Evolutionary conservation across 2,797 vertebrate species (phyloP).

Genomic region (Odontamblyopus rebecca): DNA sequence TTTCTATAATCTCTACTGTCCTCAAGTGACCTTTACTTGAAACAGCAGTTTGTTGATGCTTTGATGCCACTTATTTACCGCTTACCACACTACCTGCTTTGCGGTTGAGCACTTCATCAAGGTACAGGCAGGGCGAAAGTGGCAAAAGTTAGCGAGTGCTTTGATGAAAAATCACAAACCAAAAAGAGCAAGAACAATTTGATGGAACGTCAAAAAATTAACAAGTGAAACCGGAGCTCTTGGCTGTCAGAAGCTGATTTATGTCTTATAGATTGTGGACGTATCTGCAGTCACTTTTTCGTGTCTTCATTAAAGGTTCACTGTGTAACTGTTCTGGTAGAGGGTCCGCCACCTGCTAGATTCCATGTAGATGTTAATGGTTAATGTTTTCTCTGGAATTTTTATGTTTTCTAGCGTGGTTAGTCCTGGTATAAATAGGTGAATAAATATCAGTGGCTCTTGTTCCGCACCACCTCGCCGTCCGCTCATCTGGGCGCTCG

Average conservation of each 20-base stretch:
- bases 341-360: too few relatives aligned
- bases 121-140: constrained; percentile 7
- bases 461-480: too few relatives aligned
- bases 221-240: neutral
- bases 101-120: constrained; percentile 7
- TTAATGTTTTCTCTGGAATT: too few relatives aligned
- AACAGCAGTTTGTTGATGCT: constrained; percentile 14
- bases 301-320: neutral
- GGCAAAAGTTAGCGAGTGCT: neutral
- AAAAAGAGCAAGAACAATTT: neutral
- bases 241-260: neutral
- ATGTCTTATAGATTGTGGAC: neutral
- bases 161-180: neutral
- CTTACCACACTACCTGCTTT: constrained; percentile 2
- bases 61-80: constrained; percentile 20
- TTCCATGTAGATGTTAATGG: too few relatives aligned
- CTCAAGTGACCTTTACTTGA: neutral
- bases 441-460: too few relatives aligned
- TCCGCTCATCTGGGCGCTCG: too few relatives aligned
- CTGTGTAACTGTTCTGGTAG: too few relatives aligned
- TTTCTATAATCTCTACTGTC: neutral
- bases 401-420: too few relatives aligned
- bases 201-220: constrained; percentile 6
- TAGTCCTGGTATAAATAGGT: too few relatives aligned
- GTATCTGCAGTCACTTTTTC: constrained; percentile 15